phyloP scores from a whole-genome alignment of 2,113 vertebrate genomes.

The Albula glossodonta region DNA sequence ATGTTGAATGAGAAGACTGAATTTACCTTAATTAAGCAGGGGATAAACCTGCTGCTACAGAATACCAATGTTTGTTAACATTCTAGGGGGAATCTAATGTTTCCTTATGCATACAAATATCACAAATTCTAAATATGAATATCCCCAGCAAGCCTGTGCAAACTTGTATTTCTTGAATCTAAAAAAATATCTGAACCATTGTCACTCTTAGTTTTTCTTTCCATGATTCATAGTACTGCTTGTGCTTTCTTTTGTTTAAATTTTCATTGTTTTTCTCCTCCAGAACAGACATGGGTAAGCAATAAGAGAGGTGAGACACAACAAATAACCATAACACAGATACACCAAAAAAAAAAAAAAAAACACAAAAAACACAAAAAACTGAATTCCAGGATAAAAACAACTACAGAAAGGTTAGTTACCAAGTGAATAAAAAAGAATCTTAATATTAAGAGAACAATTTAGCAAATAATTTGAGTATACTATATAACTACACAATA shows the following conservation, averaged over 20 bases:
- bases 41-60: slow-evolving; percentile 62
- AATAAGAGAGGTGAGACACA: background rate
- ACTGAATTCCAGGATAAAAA: background rate
- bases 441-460: background rate
- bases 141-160: background rate
- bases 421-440: background rate
- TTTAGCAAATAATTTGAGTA: background rate
- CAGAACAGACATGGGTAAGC: background rate
- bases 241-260: background rate
- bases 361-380: too few relatives aligned
- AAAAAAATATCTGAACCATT: background rate
- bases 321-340: background rate
- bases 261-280: background rate
- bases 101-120: slow-evolving; percentile 51
- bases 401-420: background rate
- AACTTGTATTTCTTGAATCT: background rate
- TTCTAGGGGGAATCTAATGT: slow-evolving; percentile 49
- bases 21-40: slow-evolving; percentile 74
- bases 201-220: background rate
- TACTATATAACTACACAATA: background rate
- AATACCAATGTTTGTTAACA: slow-evolving; percentile 69
- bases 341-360: background rate
- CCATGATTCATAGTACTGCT: background rate
- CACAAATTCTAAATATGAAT: slow-evolving; percentile 26
- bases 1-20: slow-evolving; percentile 67